Conservation (phyloP, 2,797 vertebrate species). For the Uromys caudimaculatus region DNA sequence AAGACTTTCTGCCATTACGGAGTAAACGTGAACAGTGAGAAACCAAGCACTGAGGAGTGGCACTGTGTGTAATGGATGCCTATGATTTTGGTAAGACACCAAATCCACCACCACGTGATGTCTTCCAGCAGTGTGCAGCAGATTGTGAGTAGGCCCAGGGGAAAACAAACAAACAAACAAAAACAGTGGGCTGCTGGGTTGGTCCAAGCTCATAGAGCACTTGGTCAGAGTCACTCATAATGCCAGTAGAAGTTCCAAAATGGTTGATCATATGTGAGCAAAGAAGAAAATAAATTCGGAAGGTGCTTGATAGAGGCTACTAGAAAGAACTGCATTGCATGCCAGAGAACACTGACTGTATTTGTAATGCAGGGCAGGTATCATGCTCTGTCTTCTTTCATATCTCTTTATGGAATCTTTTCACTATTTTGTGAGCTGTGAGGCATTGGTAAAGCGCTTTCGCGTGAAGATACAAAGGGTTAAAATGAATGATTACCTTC, state of each 20-base stretch:
- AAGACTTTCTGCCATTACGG: neutral
- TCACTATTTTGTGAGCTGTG: neutral
- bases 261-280: neutral
- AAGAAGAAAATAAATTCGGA: neutral
- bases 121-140: neutral
- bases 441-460: neutral
- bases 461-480: neutral
- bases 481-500: neutral
- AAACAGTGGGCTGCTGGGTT: neutral
- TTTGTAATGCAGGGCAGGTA: neutral
- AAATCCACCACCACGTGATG: neutral
- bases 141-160: neutral
- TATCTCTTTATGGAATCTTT: neutral
- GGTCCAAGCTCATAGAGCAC: neutral
- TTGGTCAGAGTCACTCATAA: neutral
- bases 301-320: neutral
- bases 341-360: neutral
- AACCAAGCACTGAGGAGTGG: neutral
- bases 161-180: neutral
- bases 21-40: neutral
- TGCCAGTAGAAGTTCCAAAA: neutral
- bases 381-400: neutral
- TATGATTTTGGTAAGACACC: neutral
- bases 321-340: neutral
- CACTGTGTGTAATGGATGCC: neutral